phyloP scores from a whole-genome alignment of 2,888 invertebrate species.

The Baccha elongata region DNA sequence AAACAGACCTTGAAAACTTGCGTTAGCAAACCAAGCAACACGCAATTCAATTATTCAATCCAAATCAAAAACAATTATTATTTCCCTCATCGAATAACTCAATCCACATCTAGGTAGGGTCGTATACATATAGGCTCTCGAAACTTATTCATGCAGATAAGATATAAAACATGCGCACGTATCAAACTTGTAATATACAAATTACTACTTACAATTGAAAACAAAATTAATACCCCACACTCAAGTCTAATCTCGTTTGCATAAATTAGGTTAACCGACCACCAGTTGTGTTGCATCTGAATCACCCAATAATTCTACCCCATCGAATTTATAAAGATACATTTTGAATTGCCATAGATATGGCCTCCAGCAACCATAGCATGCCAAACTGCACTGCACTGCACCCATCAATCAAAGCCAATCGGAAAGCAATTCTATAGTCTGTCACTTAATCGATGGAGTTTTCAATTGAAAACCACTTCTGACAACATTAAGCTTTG shows the following conservation, averaged over 20 bases:
- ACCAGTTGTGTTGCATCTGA: conserved; percentile 21
- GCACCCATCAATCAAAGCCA: conserved; percentile 64
- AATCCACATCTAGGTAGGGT: too few species aligned
- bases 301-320: conserved; percentile 22
- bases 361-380: conserved; percentile 16
- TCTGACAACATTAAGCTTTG: conserved; percentile 65
- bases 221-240: conserved; percentile 33
- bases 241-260: conserved; percentile 30
- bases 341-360: conserved; percentile 31
- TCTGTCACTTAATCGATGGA: conserved; percentile 64
- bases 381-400: conserved; percentile 6
- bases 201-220: conserved; percentile 36
- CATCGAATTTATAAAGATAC: neutral
- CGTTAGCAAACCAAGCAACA: neutral
- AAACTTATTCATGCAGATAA: neutral
- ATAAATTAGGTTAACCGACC: conserved; percentile 57
- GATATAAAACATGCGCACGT: too few species aligned
- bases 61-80: conserved; percentile 15
- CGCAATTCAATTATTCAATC: conserved; percentile 8
- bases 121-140: neutral
- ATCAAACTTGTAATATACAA: conserved; percentile 16
- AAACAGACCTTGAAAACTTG: conserved; percentile 15
- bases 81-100: conserved; percentile 9
- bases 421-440: conserved; percentile 66
- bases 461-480: conserved; percentile 57